Base-by-base conservation (phyloP, 2,888 invertebrate genomes). In the Agonopterix alstromeriana region DNA sequence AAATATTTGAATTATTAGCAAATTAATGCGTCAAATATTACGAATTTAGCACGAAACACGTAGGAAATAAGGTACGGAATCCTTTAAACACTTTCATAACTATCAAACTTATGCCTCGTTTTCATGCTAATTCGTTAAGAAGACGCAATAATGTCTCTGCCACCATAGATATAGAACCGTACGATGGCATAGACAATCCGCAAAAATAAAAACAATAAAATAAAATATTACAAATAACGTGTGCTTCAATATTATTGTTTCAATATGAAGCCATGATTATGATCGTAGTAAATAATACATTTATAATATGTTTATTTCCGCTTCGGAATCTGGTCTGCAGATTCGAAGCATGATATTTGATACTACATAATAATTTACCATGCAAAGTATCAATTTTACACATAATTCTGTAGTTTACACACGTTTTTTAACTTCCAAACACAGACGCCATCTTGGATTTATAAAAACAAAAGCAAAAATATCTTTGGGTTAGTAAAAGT, bases 401-500 rank as follows among this genome's bases (percentile, higher is more conserved):
- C 27, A 27, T 27, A 27, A 27, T 5, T 27, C 27, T 27, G 27
- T 27, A 27, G 27, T 27, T 27, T 27, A 27, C 27, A 27, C 27
- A 27, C 27, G 27, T 27, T 27, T 27, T 12, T 36, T 36, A 7
- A 17, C 9, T 40, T 2, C 11, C 40, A 46, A 46, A 27, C 17
- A 40, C 27, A 27, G 45, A 36, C 45, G 46, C 17, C 38, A 38
- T 27, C 8, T 40, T 41, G 27, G 27, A 27, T 27, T 35, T 36
- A 14, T 14, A 36, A 36, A 9, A 50, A 38, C 10, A 48, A 55
- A 55, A 55, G 59, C 54, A 58, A 56, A 54, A 52, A 50, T 54
- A 48, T 57, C 47, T 63, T 71, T 67, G 72, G 71, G 82, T 85
- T 85, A 85, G 82, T 82, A 80, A 67, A 65, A 57, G 79, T 79